Conservation (phyloP, 2,888 invertebrate genomes). For the Polydrusus pterygomalis region DNA sequence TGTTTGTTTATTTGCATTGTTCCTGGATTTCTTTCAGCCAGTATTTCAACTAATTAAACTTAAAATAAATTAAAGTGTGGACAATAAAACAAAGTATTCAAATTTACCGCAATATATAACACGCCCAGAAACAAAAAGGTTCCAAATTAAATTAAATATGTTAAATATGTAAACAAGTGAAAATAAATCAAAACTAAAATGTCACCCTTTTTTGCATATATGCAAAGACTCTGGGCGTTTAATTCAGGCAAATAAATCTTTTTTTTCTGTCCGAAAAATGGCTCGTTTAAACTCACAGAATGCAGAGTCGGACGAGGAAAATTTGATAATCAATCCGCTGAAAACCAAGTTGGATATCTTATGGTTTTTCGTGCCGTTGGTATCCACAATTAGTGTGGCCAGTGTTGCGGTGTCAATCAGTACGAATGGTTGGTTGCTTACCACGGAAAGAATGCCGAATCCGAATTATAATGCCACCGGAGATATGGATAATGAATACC, state of each 20-base stretch:
- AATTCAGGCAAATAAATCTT: conserved; percentile 40
- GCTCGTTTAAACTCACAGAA: conserved; percentile 49
- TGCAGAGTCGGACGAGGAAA: conserved; percentile 46
- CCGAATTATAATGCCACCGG: conserved; percentile 85
- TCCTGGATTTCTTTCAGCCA: neutral
- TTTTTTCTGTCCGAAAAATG: conserved; percentile 31
- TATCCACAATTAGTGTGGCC: conserved; percentile 82
- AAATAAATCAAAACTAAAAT: conserved; percentile 53
- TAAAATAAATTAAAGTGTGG: conserved; percentile 6
- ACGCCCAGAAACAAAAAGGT: neutral
- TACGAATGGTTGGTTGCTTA: conserved; percentile 90
- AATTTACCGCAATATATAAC: conserved; percentile 25
- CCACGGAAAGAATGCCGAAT: conserved; percentile 89
- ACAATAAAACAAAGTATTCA: conserved; percentile 21
- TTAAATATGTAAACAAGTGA: conserved; percentile 46
- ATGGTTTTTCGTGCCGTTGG: conserved; percentile 79
- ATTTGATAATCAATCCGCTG: conserved; percentile 68
- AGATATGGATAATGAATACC: conserved; percentile 80
- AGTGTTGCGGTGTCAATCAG: conserved; percentile 84
- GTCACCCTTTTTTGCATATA: conserved; percentile 45
- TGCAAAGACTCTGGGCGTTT: conserved; percentile 46
- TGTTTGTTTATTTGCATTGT: neutral
- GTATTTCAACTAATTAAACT: conserved; percentile 6
- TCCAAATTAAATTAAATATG: conserved; percentile 48
- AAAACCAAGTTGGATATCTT: conserved; percentile 78